Conservation (phyloP, 2,888 invertebrate species). For the Zygothrica quintamaculata region DNA sequence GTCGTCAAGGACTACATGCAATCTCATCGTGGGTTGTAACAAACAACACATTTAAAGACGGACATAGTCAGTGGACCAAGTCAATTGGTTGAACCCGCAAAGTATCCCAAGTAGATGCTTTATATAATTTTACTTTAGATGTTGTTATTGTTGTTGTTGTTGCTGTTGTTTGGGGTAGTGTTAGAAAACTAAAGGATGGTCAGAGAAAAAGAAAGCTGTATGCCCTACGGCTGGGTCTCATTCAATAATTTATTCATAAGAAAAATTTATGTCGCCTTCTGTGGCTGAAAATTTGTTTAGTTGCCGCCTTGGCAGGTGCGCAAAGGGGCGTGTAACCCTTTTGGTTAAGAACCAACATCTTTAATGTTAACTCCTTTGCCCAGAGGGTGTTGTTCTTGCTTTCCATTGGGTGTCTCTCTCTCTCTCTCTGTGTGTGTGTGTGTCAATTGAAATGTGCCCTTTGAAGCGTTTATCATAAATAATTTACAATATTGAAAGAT, state of each 20-base stretch:
- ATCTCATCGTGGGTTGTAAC: conserved; percentile 14
- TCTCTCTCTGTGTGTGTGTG: too few relatives aligned
- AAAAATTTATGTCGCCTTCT: conserved; percentile 69
- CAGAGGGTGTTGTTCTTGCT: conserved; percentile 19
- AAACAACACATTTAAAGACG: conserved; percentile 29
- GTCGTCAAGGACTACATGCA: conserved; percentile 31
- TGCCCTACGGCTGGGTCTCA: conserved; percentile 40
- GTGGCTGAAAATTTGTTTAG: conserved; percentile 61
- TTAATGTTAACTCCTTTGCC: conserved; percentile 19
- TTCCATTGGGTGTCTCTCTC: too few relatives aligned
- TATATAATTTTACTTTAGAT: conserved; percentile 11
- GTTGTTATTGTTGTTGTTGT: neutral
- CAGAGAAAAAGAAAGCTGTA: conserved; percentile 8
- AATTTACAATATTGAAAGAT: conserved; percentile 62
- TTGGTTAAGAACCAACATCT: conserved; percentile 7
- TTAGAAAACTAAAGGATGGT: conserved; percentile 10
- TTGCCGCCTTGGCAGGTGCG: conserved; percentile 58
- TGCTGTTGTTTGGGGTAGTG: neutral
- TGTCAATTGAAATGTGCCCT: conserved; percentile 61
- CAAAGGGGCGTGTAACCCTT: conserved; percentile 14
- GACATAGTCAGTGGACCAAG: conserved; percentile 31
- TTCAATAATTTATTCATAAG: conserved; percentile 77
- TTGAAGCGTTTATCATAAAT: conserved; percentile 74
- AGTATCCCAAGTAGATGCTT: conserved; percentile 39
- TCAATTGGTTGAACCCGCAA: conserved; percentile 47